Evolutionary conservation across 2,888 invertebrate species (phyloP).

Genomic region (Ischnura elegans): DNA sequence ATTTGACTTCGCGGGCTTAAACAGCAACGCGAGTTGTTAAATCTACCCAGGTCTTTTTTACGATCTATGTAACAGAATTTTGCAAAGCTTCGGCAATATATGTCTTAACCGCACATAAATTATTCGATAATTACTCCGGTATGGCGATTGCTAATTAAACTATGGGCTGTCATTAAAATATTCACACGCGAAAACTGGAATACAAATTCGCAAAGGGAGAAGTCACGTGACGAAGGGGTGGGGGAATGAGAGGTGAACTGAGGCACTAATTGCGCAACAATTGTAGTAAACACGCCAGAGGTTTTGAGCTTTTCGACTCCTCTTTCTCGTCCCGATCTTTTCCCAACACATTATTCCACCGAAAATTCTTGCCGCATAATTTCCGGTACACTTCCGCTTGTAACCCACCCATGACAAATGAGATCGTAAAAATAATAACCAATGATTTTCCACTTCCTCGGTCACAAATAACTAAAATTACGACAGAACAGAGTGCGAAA

Average conservation of each 20-base stretch:
- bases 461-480: not conserved
- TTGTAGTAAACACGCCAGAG: not conserved
- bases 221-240: not conserved
- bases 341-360: not conserved
- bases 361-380: not conserved
- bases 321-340: not conserved
- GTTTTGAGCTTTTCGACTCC: not conserved
- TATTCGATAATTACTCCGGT: not conserved
- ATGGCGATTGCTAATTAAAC: not conserved
- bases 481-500: not conserved
- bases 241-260: not conserved
- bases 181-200: conserved; percentile 9
- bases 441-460: too few relatives aligned
- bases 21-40: not conserved
- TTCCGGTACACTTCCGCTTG: not conserved
- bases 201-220: not conserved
- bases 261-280: conserved; percentile 41
- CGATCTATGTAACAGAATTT: not conserved
- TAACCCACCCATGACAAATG: not conserved
- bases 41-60: not conserved
- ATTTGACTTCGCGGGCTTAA: not conserved
- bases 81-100: not conserved
- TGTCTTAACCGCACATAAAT: not conserved
- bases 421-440: not conserved
- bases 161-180: not conserved